Evolutionary conservation across 2,797 vertebrate species (phyloP), one percentile per base, ranked within the genome.

Genomic region (Spinibarbus caldwelli): DNA sequence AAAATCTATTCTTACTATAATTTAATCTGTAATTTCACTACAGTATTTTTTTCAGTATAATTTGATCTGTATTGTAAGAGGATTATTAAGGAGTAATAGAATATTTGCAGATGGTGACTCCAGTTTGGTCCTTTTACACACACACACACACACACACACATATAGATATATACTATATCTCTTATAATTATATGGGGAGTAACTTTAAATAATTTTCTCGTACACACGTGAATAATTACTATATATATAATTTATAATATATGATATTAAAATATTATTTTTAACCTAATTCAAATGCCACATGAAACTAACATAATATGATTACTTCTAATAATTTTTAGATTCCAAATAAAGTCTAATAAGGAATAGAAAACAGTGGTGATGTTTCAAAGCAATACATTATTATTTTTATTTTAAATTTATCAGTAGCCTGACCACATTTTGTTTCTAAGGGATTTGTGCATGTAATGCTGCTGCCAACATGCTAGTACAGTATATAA

Each of bases 31-130:
- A 19, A 64, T 70, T 62, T 86, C 0, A 45, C 19, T 12, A 68
- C 5, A 12, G 85, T 86, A 34, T 87, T 79, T 36, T 23, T 31
- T 76, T 21, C 66, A 84, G 62, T 66, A 34, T 78, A 77, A 57
- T 78, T 87, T 80, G 5, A 87, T 73, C 41, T 49, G 45, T 62
- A 89, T 88, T 91, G 38, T 26, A 29, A 82, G 72, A 21, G 86
- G 80, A 89, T 91, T 89, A 86, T 78, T 31, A 84, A 73, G 57
- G 80, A 90, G 79, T 86, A 90, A 91, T 92, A 92, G 83, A 80
- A 9, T 83, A 90, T 89, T 91, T 84, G 87, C 82, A 91, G 75
- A 59, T 43, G 4, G 2, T 68, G 43, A 29, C 43, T 47, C 15
- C 5, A 29, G 12, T 62, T 62, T 29, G 9, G 17, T 73, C 26